Evolutionary conservation across 1,140 invertebrate species (phyloP).

Genomic region (Patella vulgata): DNA sequence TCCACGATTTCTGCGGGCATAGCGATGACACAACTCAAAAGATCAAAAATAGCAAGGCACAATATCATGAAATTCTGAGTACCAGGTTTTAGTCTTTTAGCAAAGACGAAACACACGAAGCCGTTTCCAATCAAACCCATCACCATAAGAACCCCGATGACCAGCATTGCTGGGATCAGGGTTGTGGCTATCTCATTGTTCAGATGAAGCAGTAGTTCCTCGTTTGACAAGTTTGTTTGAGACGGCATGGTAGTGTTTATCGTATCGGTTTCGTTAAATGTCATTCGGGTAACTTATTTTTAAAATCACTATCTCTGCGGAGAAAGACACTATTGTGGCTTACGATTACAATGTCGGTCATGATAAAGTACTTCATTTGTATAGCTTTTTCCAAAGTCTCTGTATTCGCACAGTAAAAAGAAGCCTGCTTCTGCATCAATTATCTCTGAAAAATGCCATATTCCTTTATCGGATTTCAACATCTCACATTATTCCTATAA

Average conservation of each 20-base stretch:
- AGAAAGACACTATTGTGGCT: no score
- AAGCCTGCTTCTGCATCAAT: no score
- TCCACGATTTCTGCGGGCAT: constrained; percentile 38
- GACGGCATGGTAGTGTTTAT: not conserved
- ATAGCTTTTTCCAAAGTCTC: no score
- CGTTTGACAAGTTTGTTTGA: not conserved
- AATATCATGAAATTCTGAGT: constrained; percentile 44
- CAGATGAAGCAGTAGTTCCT: constrained; percentile 15
- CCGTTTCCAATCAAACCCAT: constrained; percentile 41
- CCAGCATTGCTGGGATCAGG: constrained; percentile 33
- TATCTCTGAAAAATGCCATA: no score
- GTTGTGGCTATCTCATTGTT: constrained; percentile 30
- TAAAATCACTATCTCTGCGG: no score
- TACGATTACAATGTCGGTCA: no score
- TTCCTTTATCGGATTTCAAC: no score
- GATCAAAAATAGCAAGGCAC: constrained; percentile 43
- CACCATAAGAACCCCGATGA: constrained; percentile 34
- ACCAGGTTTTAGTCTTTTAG: constrained; percentile 24
- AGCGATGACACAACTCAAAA: constrained; percentile 37
- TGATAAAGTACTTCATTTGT: no score
- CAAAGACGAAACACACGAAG: constrained; percentile 39
- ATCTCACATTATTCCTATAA: no score
- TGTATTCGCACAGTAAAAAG: no score
- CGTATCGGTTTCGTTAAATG: not conserved
- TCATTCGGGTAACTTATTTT: no score